A percentile compares a stretch with the other conserved stretches of the same genome.
Evolutionary conservation across 1,140 invertebrate genomes (phyloP).

Genomic region (Calosoma granatense): DNA sequence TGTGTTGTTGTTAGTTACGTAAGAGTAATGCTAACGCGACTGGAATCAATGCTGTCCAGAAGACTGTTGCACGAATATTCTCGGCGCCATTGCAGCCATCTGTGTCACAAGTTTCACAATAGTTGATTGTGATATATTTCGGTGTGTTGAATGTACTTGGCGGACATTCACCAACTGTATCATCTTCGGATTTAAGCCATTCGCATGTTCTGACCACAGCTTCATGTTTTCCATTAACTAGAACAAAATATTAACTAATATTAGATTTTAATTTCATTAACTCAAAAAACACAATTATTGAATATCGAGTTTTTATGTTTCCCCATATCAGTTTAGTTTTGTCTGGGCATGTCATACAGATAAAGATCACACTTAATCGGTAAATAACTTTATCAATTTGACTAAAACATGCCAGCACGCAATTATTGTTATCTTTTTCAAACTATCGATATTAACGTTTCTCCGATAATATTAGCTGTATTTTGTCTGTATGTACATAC

Average conservation of each 20-base stretch:
- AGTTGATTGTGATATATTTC: slow-evolving; percentile 41
- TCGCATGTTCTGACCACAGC: slow-evolving; percentile 41
- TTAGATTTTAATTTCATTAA: too few relatives aligned
- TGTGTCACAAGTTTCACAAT: slow-evolving; percentile 32
- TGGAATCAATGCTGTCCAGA: not conserved
- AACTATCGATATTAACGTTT: too few relatives aligned
- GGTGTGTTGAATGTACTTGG: slow-evolving; percentile 29
- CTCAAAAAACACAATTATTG: too few relatives aligned
- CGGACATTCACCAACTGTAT: slow-evolving; percentile 39
- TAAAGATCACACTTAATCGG: too few relatives aligned
- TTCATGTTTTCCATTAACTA: slow-evolving; percentile 39
- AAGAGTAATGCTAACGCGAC: not conserved
- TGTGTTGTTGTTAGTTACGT: not conserved
- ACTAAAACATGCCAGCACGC: too few relatives aligned
- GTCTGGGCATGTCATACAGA: too few relatives aligned
- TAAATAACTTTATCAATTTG: too few relatives aligned
- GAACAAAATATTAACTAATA: slow-evolving; percentile 18
- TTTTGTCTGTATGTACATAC: too few relatives aligned
- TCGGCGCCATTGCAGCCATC: slow-evolving; percentile 28
- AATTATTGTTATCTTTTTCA: too few relatives aligned
- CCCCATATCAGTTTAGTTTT: too few relatives aligned
- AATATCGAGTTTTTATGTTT: too few relatives aligned
- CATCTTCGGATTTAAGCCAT: slow-evolving; percentile 42
- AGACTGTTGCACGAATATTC: not conserved
- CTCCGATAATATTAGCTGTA: too few relatives aligned